Conservation (phyloP, 1,140 invertebrate genomes). For the Euglossa dilemma region DNA sequence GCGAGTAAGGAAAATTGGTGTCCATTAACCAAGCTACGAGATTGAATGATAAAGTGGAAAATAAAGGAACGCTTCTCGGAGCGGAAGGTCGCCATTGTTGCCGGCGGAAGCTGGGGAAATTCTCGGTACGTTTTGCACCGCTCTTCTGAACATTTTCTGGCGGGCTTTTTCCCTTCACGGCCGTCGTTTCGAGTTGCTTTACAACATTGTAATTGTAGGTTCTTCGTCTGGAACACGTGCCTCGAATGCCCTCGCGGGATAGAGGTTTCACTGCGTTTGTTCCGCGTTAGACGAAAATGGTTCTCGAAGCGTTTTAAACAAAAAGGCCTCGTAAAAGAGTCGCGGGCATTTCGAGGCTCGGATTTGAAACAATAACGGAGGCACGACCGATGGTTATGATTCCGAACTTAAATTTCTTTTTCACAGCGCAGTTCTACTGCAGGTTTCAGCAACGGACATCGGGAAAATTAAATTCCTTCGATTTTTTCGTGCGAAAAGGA, state of each 20-base stretch:
- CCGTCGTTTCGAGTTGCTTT: slow-evolving; percentile 27
- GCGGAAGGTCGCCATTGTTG: slow-evolving; percentile 16
- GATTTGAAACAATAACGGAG: slow-evolving; percentile 10
- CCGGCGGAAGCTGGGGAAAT: slow-evolving; percentile 16
- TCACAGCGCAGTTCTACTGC: neutral
- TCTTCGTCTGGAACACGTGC: slow-evolving; percentile 35
- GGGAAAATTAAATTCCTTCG: no score
- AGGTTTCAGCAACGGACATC: no score
- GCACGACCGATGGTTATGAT: no score
- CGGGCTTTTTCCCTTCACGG: slow-evolving; percentile 19
- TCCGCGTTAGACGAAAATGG: slow-evolving; percentile 22
- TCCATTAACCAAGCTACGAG: neutral
- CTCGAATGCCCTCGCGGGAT: slow-evolving; percentile 25
- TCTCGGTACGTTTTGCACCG: slow-evolving; percentile 4
- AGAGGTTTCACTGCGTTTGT: slow-evolving; percentile 23
- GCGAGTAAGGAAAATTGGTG: neutral
- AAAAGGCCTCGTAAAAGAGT: neutral
- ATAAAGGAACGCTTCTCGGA: slow-evolving; percentile 5
- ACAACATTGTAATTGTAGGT: slow-evolving; percentile 36
- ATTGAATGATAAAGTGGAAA: neutral
- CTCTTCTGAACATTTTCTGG: slow-evolving; percentile 3
- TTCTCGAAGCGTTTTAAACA: slow-evolving; percentile 30
- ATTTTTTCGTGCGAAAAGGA: no score
- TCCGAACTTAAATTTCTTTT: neutral
- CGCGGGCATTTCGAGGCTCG: neutral